These are phyloP conservation scores for Knipowitschia caucasica DNA, from an alignment of 2,797 vertebrate genomes.

Conservation along the genomic window DNA sequence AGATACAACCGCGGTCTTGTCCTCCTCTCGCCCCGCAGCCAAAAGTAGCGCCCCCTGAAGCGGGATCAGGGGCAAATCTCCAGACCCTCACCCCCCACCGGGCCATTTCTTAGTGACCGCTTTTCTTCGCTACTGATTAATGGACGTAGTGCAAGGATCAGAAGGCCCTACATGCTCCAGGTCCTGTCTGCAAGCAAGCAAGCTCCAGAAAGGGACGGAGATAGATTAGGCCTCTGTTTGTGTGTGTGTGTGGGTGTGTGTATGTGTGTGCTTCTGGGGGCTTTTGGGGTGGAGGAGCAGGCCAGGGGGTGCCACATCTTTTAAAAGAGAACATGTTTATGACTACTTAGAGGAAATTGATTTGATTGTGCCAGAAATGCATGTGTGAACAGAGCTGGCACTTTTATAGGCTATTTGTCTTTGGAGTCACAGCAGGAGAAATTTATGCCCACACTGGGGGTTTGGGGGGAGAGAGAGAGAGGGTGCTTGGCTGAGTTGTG, in stretches of 20 bases:
- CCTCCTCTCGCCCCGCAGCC: constrained; percentile 38
- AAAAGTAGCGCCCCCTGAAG: constrained; percentile 43
- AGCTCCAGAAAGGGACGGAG: constrained; percentile 82
- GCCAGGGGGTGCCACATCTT: constrained; percentile 81
- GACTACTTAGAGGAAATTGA: constrained; percentile 99
- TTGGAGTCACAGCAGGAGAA: constrained; percentile 72
- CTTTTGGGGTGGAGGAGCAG: constrained; percentile 76
- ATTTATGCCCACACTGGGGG: constrained; percentile 71
- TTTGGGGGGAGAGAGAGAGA: constrained; percentile 61
- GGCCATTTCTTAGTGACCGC: constrained; percentile 75
- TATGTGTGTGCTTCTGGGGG: constrained; percentile 83
- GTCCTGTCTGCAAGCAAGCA: constrained; percentile 76
- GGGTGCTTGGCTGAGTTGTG: constrained; percentile 50
- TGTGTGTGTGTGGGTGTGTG: too few relatives aligned
- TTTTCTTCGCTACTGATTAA: constrained; percentile 83
- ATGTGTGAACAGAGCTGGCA: constrained; percentile 90
- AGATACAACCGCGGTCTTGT: constrained; percentile 35
- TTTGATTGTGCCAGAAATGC: constrained; percentile 94
- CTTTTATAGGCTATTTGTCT: constrained; percentile 95
- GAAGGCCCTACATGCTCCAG: constrained; percentile 73
- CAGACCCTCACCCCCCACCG: constrained; percentile 59
- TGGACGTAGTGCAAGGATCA: constrained; percentile 77
- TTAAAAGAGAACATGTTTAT: constrained; percentile 99
- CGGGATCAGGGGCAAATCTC: constrained; percentile 40
- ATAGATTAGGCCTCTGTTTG: constrained; percentile 83